A percentile compares a stretch with the other conserved stretches of the same genome.
Conservation (phyloP, 2,797 vertebrate species). For the Ctenosaura bakeri region DNA sequence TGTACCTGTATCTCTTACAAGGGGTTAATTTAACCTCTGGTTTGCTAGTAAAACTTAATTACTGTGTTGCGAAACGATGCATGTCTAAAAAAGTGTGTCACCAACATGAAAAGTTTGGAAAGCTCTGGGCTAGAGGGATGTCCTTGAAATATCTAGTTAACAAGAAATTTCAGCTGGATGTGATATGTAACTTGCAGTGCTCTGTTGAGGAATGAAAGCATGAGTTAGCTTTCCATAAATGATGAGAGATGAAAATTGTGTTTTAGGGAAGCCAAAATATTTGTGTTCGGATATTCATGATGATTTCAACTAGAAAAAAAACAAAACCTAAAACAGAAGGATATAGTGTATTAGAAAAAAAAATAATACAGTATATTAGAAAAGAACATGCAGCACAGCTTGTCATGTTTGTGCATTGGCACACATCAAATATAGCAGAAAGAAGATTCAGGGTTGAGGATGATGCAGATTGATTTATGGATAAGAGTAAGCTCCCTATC, state of each 20-base stretch:
- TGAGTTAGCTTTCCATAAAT: background rate
- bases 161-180: background rate
- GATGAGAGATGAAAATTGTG: background rate
- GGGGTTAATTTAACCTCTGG: too few species aligned
- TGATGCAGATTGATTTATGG: constrained; percentile 28
- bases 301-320: constrained; percentile 5
- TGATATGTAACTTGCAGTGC: background rate
- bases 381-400: background rate
- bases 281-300: background rate
- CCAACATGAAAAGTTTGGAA: too few species aligned
- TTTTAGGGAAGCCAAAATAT: constrained; percentile 4
- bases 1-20: too few species aligned
- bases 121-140: too few species aligned
- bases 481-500: constrained; percentile 12
- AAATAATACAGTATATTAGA: background rate
- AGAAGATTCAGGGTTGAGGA: background rate
- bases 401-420: background rate
- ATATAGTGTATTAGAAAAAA: background rate
- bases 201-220: background rate
- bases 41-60: too few species aligned
- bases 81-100: too few species aligned
- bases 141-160: background rate
- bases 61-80: too few species aligned
- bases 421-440: background rate
- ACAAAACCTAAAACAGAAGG: background rate